Evolutionary conservation across 2,888 invertebrate genomes (phyloP).

Genomic region (Lithophane leautieri): DNA sequence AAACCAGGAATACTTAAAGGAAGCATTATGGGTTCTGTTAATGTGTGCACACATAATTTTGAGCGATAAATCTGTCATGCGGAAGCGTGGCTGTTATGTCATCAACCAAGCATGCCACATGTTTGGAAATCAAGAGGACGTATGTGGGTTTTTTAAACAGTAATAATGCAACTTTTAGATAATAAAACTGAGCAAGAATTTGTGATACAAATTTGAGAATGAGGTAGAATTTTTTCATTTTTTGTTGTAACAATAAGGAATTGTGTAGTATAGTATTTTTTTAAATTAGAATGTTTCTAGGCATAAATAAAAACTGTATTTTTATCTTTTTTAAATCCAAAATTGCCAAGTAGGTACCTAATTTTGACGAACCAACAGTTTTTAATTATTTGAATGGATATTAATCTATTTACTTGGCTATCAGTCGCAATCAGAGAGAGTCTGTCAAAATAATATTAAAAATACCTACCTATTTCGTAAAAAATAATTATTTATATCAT

Average conservation of each 20-base stretch:
- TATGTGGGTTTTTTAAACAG: not conserved
- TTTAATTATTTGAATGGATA: not conserved
- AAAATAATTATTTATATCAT: not conserved
- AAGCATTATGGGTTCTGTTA: conserved; percentile 35
- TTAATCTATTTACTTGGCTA: too few species aligned
- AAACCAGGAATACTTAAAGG: conserved; percentile 4
- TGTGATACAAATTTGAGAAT: not conserved
- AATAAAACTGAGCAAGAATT: not conserved
- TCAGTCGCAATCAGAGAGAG: too few species aligned
- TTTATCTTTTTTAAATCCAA: not conserved
- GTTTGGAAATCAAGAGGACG: conserved; percentile 5
- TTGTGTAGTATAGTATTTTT: not conserved
- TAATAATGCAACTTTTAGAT: not conserved
- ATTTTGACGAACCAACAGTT: not conserved
- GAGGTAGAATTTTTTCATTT: too few species aligned
- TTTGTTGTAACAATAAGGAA: not conserved
- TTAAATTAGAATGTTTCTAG: not conserved
- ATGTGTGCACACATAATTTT: conserved; percentile 33
- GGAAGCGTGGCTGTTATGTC: conserved; percentile 35
- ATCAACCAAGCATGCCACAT: conserved; percentile 20
- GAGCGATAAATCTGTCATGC: conserved; percentile 48
- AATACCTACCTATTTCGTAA: not conserved
- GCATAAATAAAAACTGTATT: not conserved
- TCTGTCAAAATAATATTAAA: not conserved
- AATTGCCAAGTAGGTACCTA: not conserved